Percentiles rank a stretch among this genome's conserved stretches.
Conservation (phyloP, 2,113 vertebrate species). For the Phainopepla nitens region DNA sequence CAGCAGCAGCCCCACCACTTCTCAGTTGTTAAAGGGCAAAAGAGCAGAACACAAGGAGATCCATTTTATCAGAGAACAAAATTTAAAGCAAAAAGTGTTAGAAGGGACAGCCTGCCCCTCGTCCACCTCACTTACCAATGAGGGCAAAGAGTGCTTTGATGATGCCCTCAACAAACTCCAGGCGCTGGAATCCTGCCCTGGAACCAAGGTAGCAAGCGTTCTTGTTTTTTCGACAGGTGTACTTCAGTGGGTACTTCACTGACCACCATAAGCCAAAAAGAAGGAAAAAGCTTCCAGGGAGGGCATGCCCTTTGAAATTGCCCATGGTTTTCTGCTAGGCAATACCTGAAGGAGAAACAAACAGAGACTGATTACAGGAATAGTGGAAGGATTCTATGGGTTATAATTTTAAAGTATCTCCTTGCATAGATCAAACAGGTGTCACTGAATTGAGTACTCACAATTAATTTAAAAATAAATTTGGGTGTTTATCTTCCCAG, state of each 20-base stretch:
- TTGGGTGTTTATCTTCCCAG: neutral
- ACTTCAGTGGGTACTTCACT: constrained; percentile 81
- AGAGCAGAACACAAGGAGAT: neutral
- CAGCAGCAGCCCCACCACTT: neutral
- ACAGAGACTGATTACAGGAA: neutral
- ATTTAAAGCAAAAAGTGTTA: neutral
- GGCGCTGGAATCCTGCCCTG: constrained; percentile 78
- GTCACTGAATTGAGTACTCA: neutral
- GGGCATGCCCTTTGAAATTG: constrained; percentile 90
- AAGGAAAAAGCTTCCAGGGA: constrained; percentile 90
- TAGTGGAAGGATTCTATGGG: neutral
- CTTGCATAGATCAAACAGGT: neutral
- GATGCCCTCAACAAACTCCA: constrained; percentile 85
- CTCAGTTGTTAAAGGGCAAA: neutral
- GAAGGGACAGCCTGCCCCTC: neutral
- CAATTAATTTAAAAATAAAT: neutral
- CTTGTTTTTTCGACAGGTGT: constrained; percentile 84
- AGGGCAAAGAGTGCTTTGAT: constrained; percentile 78
- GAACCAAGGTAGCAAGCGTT: constrained; percentile 77
- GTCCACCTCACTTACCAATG: constrained; percentile 74
- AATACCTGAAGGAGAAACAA: neutral
- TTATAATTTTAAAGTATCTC: neutral
- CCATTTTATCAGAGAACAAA: neutral
- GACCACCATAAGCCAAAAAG: constrained; percentile 92
- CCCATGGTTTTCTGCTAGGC: constrained; percentile 74